These are phyloP conservation scores for Nomada hirtipes DNA, from an alignment of 2,888 invertebrate species.

Conservation along the genomic window DNA sequence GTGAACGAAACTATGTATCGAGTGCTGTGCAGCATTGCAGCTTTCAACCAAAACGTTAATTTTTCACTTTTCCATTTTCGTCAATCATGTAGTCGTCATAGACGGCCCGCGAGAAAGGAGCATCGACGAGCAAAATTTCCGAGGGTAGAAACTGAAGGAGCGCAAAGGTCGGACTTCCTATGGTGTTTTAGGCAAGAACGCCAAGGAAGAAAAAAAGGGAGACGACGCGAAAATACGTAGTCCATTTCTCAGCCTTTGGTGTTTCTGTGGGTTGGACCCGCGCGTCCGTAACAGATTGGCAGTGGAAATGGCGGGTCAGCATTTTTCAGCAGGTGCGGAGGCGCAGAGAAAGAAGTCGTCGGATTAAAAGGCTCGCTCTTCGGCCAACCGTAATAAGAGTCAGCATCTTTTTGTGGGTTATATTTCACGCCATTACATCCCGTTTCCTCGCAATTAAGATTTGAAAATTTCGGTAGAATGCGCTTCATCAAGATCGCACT, in stretches of 20 bases:
- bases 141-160: background rate
- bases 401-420: conserved; percentile 81
- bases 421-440: conserved; percentile 81
- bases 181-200: conserved; percentile 17
- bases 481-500: conserved; percentile 63
- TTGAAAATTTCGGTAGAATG: conserved; percentile 68
- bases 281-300: conserved; percentile 79
- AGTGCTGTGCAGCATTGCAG: too few species aligned
- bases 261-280: conserved; percentile 37
- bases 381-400: conserved; percentile 78
- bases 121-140: background rate
- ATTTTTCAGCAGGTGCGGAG: conserved; percentile 70
- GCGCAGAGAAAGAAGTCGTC: conserved; percentile 50
- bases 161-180: background rate
- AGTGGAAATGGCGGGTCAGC: conserved; percentile 79
- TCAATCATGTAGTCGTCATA: too few species aligned
- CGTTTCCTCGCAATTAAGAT: conserved; percentile 81
- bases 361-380: conserved; percentile 79
- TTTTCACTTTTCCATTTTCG: background rate
- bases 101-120: background rate
- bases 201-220: background rate
- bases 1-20: background rate
- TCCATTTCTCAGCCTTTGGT: conserved; percentile 11
- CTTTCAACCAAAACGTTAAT: background rate
- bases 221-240: conserved; percentile 33